Evolutionary conservation across 1,140 invertebrate species (phyloP).

Genomic region (Oreohelix idahoensis): DNA sequence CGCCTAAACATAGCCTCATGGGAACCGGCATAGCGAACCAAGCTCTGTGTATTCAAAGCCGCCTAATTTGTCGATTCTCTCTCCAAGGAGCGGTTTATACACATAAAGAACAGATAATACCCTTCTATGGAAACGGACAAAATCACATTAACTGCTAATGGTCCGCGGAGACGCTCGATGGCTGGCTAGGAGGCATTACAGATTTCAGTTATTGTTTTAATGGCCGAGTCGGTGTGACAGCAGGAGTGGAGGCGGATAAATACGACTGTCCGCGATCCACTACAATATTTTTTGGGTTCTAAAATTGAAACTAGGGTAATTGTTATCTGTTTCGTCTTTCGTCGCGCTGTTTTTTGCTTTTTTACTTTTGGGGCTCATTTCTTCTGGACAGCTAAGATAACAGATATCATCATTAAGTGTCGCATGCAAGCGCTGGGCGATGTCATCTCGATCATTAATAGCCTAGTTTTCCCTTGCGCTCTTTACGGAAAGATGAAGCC

Average conservation of each 20-base stretch:
- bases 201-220: constrained; percentile 10
- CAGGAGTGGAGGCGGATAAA: background rate
- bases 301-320: too few relatives aligned
- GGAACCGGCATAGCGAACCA: background rate
- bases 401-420: too few relatives aligned
- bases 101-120: constrained; percentile 20
- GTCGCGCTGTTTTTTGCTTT: too few relatives aligned
- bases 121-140: background rate
- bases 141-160: constrained; percentile 14
- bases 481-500: too few relatives aligned
- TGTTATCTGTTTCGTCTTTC: too few relatives aligned
- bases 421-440: too few relatives aligned
- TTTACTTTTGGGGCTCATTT: too few relatives aligned
- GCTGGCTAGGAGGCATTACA: background rate
- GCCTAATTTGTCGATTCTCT: constrained; percentile 12
- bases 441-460: too few relatives aligned
- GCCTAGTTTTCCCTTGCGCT: too few relatives aligned
- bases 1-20: background rate
- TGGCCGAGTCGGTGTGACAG: background rate
- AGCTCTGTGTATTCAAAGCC: background rate
- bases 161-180: background rate
- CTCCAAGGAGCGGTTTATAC: constrained; percentile 7
- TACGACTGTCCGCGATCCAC: background rate
- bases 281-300: too few relatives aligned
- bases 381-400: too few relatives aligned